Base-by-base conservation (phyloP, 2,888 invertebrate species). In the Coleophora deauratella region DNA sequence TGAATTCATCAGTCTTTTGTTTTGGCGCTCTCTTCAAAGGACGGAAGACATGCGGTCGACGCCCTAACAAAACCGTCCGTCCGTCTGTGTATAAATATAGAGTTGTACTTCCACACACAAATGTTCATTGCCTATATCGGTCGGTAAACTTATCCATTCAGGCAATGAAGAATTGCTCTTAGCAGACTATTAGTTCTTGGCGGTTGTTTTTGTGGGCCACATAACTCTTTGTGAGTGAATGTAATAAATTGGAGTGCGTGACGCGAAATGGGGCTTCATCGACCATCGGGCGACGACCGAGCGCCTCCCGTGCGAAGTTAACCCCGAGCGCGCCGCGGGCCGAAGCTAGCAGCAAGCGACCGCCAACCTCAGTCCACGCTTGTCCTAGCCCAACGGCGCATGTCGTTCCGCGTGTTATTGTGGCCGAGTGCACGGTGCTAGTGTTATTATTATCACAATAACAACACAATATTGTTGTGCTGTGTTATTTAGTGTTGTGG, bases 381-480 rank as follows among this genome's bases (percentile, higher is more conserved):
- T 54, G 63, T 65, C 72, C 68, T 58, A 60, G 66, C 59, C 58
- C 61, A 67, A 59, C 59, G 66, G 50, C 59, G 77, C 72, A 77
- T 76, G 84, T 82, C 78, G 71, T 58, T 62, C 66, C 63, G 64
- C 66, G 66, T 66, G 68, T 62, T 60, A 55, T 66, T 63, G 71
- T 70, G 69, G 53, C 72, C 80, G 81, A 65, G 78, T 80, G 72
- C 67, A 74, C 73, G 71, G 82, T 81, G 80, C 68, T 76, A 73
- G 79, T 82, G 80, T 58, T 21, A 21, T 21, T 21, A 21, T 4
- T 21, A 21, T 21, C 21, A 21, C 21, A 75, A 72, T 81, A 81
- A 79, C 78, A 77, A 74, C 79, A 80, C 82, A 77, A 67, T 72
- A 73, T 72, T 68, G 74, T 82, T 66, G 81, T 82, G 76, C 66